Conservation (phyloP, 2,888 invertebrate species). For the Drosophila affinis region DNA sequence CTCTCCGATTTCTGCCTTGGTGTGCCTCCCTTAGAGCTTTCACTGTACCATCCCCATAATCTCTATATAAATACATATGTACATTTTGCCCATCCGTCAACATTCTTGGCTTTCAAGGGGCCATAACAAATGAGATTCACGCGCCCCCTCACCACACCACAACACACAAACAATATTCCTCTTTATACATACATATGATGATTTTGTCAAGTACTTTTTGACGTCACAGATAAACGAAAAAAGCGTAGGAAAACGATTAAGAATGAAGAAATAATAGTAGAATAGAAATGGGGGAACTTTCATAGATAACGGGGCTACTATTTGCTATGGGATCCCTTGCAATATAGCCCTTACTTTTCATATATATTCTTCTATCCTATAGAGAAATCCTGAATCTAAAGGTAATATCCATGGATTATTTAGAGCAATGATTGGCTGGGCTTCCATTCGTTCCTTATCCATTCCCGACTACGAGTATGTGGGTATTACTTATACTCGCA, state of each 20-base stretch:
- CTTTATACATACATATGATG: not conserved
- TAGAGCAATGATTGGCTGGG: not conserved
- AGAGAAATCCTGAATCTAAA: too few relatives aligned
- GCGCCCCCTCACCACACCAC: constrained; percentile 43
- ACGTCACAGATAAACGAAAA: constrained; percentile 42
- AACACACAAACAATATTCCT: constrained; percentile 5
- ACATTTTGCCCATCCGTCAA: constrained; percentile 13
- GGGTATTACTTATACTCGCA: not conserved
- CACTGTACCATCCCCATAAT: not conserved
- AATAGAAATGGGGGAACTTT: not conserved
- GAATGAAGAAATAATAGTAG: not conserved
- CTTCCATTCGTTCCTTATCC: not conserved
- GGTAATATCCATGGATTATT: not conserved
- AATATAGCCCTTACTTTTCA: too few relatives aligned
- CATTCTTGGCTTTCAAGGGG: constrained; percentile 28
- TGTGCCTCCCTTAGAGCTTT: not conserved
- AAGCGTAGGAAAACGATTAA: constrained; percentile 12
- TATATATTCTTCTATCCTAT: too few relatives aligned
- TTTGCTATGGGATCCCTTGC: too few relatives aligned
- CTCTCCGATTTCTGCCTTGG: not conserved
- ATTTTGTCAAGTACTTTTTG: constrained; percentile 15
- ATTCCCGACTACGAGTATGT: not conserved
- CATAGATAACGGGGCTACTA: too few relatives aligned
- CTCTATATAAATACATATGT: not conserved
- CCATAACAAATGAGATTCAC: constrained; percentile 58